phyloP scores from a whole-genome alignment of 2,113 vertebrate genomes.

The Acinonyx jubatus region DNA sequence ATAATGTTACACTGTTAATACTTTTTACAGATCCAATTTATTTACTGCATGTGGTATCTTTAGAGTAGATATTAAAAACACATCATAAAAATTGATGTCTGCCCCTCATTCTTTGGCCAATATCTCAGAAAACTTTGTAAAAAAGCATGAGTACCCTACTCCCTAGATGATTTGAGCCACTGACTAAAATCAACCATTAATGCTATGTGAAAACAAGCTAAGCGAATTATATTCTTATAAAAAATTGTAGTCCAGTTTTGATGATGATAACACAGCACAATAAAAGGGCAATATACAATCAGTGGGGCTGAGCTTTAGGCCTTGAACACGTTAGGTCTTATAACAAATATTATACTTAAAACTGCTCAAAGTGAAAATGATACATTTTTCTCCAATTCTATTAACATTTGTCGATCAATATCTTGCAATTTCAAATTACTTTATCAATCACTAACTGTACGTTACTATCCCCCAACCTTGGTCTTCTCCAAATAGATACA shows the following conservation, averaged over 20 bases:
- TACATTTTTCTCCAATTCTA: neutral
- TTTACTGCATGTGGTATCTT: slow-evolving; percentile 63
- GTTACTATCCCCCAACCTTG: neutral
- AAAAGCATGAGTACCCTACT: slow-evolving; percentile 26
- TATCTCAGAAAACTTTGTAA: slow-evolving; percentile 43
- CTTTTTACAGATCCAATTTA: slow-evolving; percentile 35
- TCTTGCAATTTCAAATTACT: slow-evolving; percentile 8
- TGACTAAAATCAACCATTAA: slow-evolving; percentile 11
- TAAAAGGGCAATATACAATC: neutral
- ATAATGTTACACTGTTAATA: slow-evolving; percentile 16
- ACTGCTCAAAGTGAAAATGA: slow-evolving; percentile 14
- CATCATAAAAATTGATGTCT: neutral
- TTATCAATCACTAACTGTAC: neutral
- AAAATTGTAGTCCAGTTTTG: neutral
- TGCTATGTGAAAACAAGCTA: slow-evolving; percentile 46
- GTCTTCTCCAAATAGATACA: neutral
- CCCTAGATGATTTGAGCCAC: neutral
- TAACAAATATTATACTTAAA: neutral
- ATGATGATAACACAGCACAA: neutral
- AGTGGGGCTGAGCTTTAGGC: neutral
- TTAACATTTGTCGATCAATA: neutral
- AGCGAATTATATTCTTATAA: slow-evolving; percentile 27
- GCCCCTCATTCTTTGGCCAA: slow-evolving; percentile 24
- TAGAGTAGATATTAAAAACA: slow-evolving; percentile 39
- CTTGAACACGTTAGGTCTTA: neutral